phyloP scores from a whole-genome alignment of 2,888 invertebrate species.

The Argyresthia albistria region DNA sequence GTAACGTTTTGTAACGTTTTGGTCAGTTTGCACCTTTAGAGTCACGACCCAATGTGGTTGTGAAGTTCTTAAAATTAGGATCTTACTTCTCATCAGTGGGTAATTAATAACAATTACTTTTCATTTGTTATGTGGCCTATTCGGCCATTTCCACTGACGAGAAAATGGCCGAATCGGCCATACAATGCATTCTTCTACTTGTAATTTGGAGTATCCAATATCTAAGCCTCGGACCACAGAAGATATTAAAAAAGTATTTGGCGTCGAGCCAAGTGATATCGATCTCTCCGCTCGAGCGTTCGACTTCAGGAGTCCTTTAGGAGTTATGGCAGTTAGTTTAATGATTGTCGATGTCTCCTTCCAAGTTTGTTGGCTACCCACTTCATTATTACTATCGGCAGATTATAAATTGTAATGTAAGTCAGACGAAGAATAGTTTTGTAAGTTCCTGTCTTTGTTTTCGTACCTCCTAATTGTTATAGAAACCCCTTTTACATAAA shows the following conservation, averaged over 20 bases:
- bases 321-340: constrained; percentile 59
- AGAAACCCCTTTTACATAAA: no score
- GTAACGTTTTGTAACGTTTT: no score
- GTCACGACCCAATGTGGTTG: no score
- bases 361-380: constrained; percentile 26
- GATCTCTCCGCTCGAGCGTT: constrained; percentile 69
- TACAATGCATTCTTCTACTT: no score
- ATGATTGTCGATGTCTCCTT: constrained; percentile 65
- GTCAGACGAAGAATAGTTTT: not conserved
- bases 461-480: not conserved
- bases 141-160: no score
- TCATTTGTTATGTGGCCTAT: no score
- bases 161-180: no score
- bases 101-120: no score
- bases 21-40: no score
- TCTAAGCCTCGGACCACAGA: constrained; percentile 34
- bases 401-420: no score
- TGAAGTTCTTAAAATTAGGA: no score
- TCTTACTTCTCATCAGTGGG: no score
- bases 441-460: not conserved
- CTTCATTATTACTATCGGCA: constrained; percentile 1
- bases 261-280: constrained; percentile 66
- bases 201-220: not conserved
- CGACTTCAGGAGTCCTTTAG: constrained; percentile 58
- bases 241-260: constrained; percentile 72